Evolutionary conservation across 1,140 invertebrate species (phyloP).

Genomic region (Caenorhabditis elegans): WBcel235 BX284606.5:972501-973000

Average conservation of each 20-base stretch:
- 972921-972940: constrained; percentile 54
- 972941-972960: constrained; percentile 56
- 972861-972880: constrained; percentile 99
- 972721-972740: constrained; percentile 94
- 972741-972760: constrained; percentile 98
- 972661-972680: constrained; percentile 97
- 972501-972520: neutral
- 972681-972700: constrained; percentile 92
- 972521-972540: neutral
- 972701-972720: constrained; percentile 92
- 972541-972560: constrained; percentile 87
- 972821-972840: constrained; percentile 87
- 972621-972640: constrained; percentile 96
- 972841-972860: constrained; percentile 88
- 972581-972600: constrained; percentile 89
- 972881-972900: constrained; percentile 97
- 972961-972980: constrained; percentile 66
- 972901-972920: constrained; percentile 80
- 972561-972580: constrained; percentile 77
- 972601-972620: constrained; percentile 94
- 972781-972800: constrained; percentile 86
- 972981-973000: constrained; percentile 73
- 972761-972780: constrained; percentile 89
- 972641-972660: constrained; percentile 96
- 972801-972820: constrained; percentile 69